Percentiles rank a stretch among this genome's conserved stretches.
phyloP scores from a whole-genome alignment of 2,888 invertebrate genomes.

The Dynastes maya region DNA sequence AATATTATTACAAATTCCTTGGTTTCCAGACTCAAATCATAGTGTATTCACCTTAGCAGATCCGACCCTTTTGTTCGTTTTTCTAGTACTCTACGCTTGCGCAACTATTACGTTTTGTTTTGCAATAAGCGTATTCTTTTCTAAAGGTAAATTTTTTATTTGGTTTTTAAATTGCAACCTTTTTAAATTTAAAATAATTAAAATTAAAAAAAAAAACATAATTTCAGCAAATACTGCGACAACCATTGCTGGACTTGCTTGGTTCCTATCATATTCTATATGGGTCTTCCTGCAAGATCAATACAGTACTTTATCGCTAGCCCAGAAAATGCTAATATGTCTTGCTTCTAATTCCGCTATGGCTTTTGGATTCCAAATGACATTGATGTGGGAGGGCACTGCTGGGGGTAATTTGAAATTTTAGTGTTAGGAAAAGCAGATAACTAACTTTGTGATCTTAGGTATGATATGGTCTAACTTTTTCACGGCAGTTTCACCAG shows the following conservation, averaged over 20 bases:
- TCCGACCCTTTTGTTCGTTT: constrained; percentile 79
- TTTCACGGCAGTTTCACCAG: constrained; percentile 76
- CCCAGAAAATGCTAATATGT: constrained; percentile 77
- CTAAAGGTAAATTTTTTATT: constrained; percentile 77
- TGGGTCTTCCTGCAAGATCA: constrained; percentile 77
- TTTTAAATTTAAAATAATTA: background rate
- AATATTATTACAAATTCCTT: constrained; percentile 70
- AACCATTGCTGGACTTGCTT: constrained; percentile 82
- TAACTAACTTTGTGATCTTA: constrained; percentile 41
- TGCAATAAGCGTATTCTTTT: constrained; percentile 85
- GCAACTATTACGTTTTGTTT: constrained; percentile 85
- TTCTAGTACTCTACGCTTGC: constrained; percentile 80
- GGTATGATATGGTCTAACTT: constrained; percentile 79
- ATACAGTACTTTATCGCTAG: constrained; percentile 77
- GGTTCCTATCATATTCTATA: constrained; percentile 84
- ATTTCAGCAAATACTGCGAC: constrained; percentile 83
- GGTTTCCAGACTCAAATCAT: constrained; percentile 67
- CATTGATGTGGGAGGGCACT: constrained; percentile 81
- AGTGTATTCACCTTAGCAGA: constrained; percentile 82
- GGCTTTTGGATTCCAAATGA: constrained; percentile 84
- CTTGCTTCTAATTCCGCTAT: constrained; percentile 86
- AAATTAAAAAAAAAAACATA: background rate
- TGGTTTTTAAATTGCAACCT: background rate
- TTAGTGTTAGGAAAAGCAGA: background rate
- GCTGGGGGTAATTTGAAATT: constrained; percentile 74